These are phyloP conservation scores for Pristiophorus japonicus DNA, from an alignment of 2,113 vertebrate genomes.

Conservation along the genomic window DNA sequence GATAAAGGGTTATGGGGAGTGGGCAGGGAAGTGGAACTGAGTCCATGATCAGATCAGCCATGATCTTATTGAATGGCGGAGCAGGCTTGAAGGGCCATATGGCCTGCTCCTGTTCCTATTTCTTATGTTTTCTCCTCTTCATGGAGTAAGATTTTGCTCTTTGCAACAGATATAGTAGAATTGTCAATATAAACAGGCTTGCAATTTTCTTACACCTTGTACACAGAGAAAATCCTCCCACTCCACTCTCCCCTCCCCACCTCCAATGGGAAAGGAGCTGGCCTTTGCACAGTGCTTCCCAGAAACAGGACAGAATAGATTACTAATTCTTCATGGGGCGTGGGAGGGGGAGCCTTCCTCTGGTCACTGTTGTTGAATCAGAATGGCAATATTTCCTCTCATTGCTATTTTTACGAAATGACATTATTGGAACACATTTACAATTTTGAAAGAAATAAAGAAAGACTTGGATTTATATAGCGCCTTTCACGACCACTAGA, in stretches of 20 bases:
- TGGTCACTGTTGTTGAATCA: background rate
- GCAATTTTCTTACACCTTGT: background rate
- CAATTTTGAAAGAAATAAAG: background rate
- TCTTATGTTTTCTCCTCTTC: too few species aligned
- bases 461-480: too few species aligned
- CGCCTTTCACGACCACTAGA: too few species aligned
- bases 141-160: background rate
- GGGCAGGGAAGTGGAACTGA: too few species aligned
- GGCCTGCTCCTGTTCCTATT: too few species aligned
- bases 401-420: background rate
- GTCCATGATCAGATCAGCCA: too few species aligned
- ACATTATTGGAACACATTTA: background rate
- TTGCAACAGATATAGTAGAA: background rate
- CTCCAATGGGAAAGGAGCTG: background rate
- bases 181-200: background rate
- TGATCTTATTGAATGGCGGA: too few species aligned
- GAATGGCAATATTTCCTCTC: background rate
- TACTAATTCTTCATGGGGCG: background rate
- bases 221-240: background rate
- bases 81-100: too few species aligned
- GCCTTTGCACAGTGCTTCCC: background rate
- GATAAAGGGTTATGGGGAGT: too few species aligned
- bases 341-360: background rate
- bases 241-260: background rate
- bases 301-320: background rate